These are phyloP conservation scores for Diachrysia chrysitis DNA, from an alignment of 2,888 invertebrate species.

Conservation along the genomic window DNA sequence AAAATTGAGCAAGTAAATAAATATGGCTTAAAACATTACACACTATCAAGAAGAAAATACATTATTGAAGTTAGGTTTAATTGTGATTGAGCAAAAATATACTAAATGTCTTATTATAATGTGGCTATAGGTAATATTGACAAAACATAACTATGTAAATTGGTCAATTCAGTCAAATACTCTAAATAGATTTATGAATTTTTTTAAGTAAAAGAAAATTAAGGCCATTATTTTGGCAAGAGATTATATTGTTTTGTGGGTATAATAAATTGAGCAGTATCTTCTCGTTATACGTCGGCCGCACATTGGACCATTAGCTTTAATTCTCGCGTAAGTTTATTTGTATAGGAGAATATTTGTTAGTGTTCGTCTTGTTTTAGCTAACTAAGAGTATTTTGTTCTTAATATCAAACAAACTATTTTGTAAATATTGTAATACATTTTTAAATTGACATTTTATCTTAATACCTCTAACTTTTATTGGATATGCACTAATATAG, in stretches of 20 bases:
- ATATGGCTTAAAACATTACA: neutral
- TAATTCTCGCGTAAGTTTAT: slow-evolving; percentile 9
- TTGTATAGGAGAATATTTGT: slow-evolving; percentile 10
- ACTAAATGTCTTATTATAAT: too few relatives aligned
- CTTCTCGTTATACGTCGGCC: slow-evolving; percentile 27
- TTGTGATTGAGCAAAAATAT: too few relatives aligned
- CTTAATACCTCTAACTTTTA: slow-evolving; percentile 20
- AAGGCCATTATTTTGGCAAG: neutral
- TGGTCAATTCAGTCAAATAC: too few relatives aligned
- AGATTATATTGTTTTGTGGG: neutral
- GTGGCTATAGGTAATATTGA: too few relatives aligned
- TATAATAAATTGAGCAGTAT: slow-evolving; percentile 32
- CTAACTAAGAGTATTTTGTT: slow-evolving; percentile 35
- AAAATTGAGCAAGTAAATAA: slow-evolving; percentile 41
- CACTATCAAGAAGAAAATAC: neutral
- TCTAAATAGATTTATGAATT: too few relatives aligned
- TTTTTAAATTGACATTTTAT: slow-evolving; percentile 33
- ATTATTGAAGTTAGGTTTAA: neutral
- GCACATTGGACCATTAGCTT: slow-evolving; percentile 28
- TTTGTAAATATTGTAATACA: slow-evolving; percentile 27
- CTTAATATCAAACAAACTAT: slow-evolving; percentile 24
- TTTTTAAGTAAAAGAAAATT: neutral
- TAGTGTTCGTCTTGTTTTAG: slow-evolving; percentile 17
- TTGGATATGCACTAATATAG: slow-evolving; percentile 61
- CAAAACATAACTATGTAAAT: too few relatives aligned